phyloP scores from a whole-genome alignment of 1,140 invertebrate species.

The Macrostomum lignano region DNA sequence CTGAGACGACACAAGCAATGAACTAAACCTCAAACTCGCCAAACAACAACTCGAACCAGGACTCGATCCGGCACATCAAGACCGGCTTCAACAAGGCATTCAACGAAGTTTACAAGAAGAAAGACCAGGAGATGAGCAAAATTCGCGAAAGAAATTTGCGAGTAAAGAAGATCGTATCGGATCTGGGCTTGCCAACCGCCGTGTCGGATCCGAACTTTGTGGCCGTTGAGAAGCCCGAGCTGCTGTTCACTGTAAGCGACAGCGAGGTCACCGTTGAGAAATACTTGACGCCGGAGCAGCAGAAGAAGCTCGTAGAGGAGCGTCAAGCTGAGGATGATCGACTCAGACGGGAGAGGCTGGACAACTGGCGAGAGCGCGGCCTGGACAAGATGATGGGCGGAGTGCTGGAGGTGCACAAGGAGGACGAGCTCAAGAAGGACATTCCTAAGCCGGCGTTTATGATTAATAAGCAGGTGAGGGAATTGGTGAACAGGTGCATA shows the following conservation, averaged over 20 bases:
- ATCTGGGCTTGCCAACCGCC: constrained; percentile 15
- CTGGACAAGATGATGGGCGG: constrained; percentile 29
- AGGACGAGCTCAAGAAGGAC: constrained; percentile 28
- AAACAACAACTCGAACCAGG: constrained; percentile 10
- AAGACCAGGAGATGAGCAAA: constrained; percentile 22
- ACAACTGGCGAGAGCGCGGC: constrained; percentile 25
- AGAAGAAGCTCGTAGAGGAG: constrained; percentile 17
- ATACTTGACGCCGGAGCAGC: constrained; percentile 24
- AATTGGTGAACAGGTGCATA: background rate
- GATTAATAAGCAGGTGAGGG: background rate
- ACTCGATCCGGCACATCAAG: constrained; percentile 24
- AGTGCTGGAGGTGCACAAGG: constrained; percentile 27
- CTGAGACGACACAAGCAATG: too few species aligned
- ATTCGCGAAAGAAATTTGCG: constrained; percentile 26
- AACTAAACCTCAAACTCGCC: too few species aligned
- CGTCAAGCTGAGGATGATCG: constrained; percentile 20
- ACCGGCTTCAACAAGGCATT: constrained; percentile 26
- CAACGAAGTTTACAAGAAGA: constrained; percentile 21
- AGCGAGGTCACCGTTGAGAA: constrained; percentile 26
- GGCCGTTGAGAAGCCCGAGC: constrained; percentile 21
- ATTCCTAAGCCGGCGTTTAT: constrained; percentile 1
- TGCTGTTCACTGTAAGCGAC: constrained; percentile 20
- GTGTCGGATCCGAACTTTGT: constrained; percentile 15
- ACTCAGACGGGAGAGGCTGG: constrained; percentile 14
- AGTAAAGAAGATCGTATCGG: constrained; percentile 19